A percentile compares a stretch with the other conserved stretches of the same genome.
Evolutionary conservation across 1,140 invertebrate genomes (phyloP).

Genomic region (Cotesia glomerata): DNA sequence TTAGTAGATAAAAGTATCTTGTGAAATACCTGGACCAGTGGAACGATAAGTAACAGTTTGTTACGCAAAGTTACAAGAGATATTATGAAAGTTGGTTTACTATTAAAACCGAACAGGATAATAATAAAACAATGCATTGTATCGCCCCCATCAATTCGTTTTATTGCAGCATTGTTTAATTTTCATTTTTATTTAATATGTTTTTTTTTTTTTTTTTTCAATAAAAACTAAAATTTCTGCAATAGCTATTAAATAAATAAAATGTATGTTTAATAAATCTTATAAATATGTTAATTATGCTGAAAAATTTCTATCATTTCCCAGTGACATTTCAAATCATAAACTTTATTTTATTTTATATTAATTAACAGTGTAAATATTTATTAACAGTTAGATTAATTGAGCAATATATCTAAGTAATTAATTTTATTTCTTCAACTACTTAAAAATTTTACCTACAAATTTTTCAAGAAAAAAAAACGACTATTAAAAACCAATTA

Average conservation of each 20-base stretch:
- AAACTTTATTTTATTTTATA: too few relatives aligned
- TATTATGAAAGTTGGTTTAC: conserved; percentile 22
- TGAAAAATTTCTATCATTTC: neutral
- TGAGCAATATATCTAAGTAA: too few relatives aligned
- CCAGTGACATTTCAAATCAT: too few relatives aligned
- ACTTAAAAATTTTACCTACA: too few relatives aligned
- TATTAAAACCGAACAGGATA: neutral
- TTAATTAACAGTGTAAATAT: too few relatives aligned
- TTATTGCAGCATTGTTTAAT: neutral
- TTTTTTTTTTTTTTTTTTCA: neutral
- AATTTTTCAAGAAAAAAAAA: too few relatives aligned
- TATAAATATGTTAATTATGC: neutral
- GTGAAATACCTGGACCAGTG: conserved; percentile 30
- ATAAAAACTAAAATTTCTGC: neutral
- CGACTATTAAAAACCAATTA: too few relatives aligned
- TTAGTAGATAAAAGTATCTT: conserved; percentile 30
- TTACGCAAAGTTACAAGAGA: conserved; percentile 30
- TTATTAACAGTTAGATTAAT: too few relatives aligned
- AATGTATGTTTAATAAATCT: neutral
- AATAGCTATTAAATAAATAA: neutral
- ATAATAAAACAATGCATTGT: conserved; percentile 22
- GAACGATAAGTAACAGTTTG: conserved; percentile 21
- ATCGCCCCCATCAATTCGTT: neutral
- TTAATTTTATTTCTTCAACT: too few relatives aligned
- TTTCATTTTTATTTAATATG: neutral